Base-by-base conservation (phyloP, 2,113 vertebrate genomes). In the Isurus oxyrinchus region DNA sequence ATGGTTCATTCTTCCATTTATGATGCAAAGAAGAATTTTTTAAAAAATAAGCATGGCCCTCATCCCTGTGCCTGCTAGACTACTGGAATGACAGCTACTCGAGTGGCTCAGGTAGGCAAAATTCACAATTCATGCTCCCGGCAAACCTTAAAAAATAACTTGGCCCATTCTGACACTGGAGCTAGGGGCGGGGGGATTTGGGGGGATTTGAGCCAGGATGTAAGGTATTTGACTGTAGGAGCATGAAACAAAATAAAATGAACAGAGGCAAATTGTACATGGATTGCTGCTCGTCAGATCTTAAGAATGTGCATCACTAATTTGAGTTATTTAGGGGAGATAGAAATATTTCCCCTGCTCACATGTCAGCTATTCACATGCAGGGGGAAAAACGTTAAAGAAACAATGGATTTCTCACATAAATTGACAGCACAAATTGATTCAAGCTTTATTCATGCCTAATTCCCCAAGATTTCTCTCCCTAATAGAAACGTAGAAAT, bases 301-400 rank as follows among this genome's bases (percentile, higher is more conserved):
- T 63, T 31, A 94, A 40, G 16, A 66, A 94, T 94, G 31, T 91
- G n/a, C 35, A 94, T 94, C 90, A 94, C 90, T 94, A 94, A 63
- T 61, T 59, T 93, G 27, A 57, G 3, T n/a, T 35, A 61, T 16
- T 91, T 40, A 63, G 14, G n/a, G 23, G n/a, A 16, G 13, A 3
- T 2, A 19, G 40, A 40, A 84, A 44, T 40, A 16, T 40, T 0
- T 81, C 23, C 27, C 5, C 79, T 84, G 8, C 31, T 72, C 69
- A 72, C 72, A 79, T 35, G 72, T 79, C 72, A 13, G 31, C 11
- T 84, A 5, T 84, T 21, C 81, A 44, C 1, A 4, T 84, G 14
- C 40, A 76, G 25, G 25, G 7, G 31, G 72, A 4, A 21, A 84
- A 44, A 84, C 4, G 49, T 84, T 84, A 44, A 66, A 16, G 63